Base-by-base conservation (phyloP, 1,140 invertebrate genomes). In the Elymnias hypermnestra region DNA sequence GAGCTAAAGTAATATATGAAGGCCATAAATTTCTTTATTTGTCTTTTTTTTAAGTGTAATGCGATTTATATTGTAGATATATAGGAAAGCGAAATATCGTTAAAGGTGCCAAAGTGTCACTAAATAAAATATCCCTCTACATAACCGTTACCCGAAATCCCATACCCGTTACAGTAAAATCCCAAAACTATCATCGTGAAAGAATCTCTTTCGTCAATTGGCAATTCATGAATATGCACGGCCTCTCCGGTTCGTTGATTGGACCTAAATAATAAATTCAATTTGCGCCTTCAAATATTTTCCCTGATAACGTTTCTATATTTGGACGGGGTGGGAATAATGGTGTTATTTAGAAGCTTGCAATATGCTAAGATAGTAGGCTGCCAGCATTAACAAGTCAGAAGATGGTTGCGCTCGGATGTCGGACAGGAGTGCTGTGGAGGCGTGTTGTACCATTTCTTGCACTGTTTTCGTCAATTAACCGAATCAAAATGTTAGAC, bases 311-410 rank as follows among this genome's bases (percentile, higher is more conserved):
- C 72, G 60, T 75, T 72, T 72, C 67, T 75, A 68, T 75, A 72
- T 78, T 78, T 73, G 76, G 68, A 59, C 50, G 68, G 67, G 63
- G 60, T 68, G 63, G 60, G 65, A 69, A 72, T 83, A 83, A 83
- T 78, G 74, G 70, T 39, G 72, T 75, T 83, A 79, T 83, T 83
- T 83, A 81, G 70, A 73, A 67, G 57, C 57, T 77, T 77, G 79
- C 76, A 83, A 83, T 83, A 83, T 83, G 79, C 76, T 83, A 83
- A 83, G 79, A 83, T 73, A 79, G 75, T 75, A 79, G 77, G 74
- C 74, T 70, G 71, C 52, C 54, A 55, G 73, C 67, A 83, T 83
- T 83, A 83, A 83, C 76, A 78, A 83, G 78, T 83, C 78, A 83
- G 60, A 65, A 83, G 78, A 77, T 81, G 74, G 70, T 70, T 72